Evolutionary conservation across 2,797 vertebrate species (phyloP).

Genomic region (Leptatherina wallacei): DNA sequence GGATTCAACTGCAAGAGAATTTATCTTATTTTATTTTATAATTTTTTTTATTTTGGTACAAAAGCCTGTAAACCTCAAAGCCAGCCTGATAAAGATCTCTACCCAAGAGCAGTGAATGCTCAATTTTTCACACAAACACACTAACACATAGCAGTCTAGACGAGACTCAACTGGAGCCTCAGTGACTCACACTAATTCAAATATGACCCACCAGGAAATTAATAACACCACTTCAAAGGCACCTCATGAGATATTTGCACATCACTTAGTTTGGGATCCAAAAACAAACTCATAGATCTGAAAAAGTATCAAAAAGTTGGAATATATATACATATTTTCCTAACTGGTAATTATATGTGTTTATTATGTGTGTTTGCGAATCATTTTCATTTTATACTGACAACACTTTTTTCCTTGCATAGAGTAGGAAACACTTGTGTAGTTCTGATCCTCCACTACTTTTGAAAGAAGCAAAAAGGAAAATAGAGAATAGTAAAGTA

Average conservation of each 20-base stretch:
- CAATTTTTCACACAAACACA: conserved; percentile 31
- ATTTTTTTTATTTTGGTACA: neutral
- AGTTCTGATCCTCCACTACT: conserved; percentile 2
- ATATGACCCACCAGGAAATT: conserved; percentile 72
- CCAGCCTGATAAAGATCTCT: conserved; percentile 46
- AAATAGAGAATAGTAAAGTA: conserved; percentile 46
- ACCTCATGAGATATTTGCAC: conserved; percentile 44
- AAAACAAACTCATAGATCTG: conserved; percentile 35
- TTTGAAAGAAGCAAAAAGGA: conserved; percentile 10
- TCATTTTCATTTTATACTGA: neutral
- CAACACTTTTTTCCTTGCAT: neutral
- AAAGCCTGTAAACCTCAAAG: conserved; percentile 10
- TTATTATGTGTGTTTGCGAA: neutral
- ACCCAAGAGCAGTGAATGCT: conserved; percentile 34
- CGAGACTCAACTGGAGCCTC: conserved; percentile 50
- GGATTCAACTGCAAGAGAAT: neutral
- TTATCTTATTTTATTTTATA: too few species aligned
- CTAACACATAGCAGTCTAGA: conserved; percentile 49
- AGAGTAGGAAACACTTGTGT: neutral
- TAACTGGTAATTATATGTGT: neutral
- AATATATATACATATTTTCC: neutral
- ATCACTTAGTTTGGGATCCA: conserved; percentile 29
- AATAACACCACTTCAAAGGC: conserved; percentile 67
- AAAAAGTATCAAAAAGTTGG: conserved; percentile 25
- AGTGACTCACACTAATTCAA: conserved; percentile 68